Percentiles rank a stretch among this genome's conserved stretches.
Conservation (phyloP, 64 coral and sea anemone species). For the Catalaphyllia jardinei region DNA sequence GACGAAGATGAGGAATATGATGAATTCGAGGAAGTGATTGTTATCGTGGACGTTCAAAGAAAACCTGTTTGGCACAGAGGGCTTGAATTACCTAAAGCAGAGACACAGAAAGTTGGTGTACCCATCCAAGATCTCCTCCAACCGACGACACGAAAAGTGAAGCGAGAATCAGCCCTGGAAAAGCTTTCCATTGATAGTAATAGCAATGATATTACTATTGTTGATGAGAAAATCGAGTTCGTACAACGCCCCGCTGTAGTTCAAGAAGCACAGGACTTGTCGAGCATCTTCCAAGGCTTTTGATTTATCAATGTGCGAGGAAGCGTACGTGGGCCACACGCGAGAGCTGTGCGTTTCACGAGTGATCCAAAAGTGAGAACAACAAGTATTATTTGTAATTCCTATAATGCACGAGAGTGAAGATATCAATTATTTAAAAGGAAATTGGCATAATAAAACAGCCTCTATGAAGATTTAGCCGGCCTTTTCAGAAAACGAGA, state of each 20-base stretch:
- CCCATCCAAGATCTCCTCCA: constrained; percentile 12
- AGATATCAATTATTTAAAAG: too few species aligned
- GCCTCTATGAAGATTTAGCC: too few species aligned
- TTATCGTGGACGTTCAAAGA: constrained; percentile 7
- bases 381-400: too few species aligned
- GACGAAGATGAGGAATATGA: constrained; percentile 24
- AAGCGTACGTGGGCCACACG: too few species aligned
- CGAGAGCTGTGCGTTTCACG: too few species aligned
- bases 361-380: too few species aligned
- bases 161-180: background rate
- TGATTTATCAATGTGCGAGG: too few species aligned
- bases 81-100: constrained; percentile 17
- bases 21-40: constrained; percentile 42
- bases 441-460: too few species aligned
- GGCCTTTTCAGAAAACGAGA: too few species aligned
- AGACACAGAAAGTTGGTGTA: background rate
- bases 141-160: background rate
- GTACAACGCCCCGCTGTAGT: background rate
- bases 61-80: constrained; percentile 13
- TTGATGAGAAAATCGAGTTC: constrained; percentile 31
- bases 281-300: background rate
- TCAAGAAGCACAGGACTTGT: background rate
- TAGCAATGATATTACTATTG: too few species aligned
- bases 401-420: too few species aligned
- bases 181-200: background rate